phyloP scores from a whole-genome alignment of 2,113 vertebrate genomes.

The Phocoena sinus region DNA sequence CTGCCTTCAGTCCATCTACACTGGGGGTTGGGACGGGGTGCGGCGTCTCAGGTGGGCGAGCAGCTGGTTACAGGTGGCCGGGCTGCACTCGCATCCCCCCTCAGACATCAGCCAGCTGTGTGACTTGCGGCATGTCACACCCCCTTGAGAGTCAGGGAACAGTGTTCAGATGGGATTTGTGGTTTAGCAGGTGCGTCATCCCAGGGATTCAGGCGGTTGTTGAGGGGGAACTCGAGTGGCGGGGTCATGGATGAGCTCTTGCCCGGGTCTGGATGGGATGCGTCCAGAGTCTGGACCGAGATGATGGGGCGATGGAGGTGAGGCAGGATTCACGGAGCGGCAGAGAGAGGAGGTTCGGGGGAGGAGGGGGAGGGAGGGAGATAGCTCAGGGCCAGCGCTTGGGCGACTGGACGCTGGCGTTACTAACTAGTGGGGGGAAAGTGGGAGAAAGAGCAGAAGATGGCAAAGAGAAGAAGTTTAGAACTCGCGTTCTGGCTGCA shows the following conservation, averaged over 20 bases:
- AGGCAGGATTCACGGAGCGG: not conserved
- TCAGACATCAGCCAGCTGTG: not conserved
- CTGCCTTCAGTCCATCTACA: not conserved
- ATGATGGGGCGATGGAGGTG: accelerated
- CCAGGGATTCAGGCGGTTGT: accelerated
- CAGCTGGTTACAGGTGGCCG: not conserved
- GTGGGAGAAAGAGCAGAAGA: too few relatives aligned
- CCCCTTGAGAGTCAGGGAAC: not conserved
- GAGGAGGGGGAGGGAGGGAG: too few relatives aligned
- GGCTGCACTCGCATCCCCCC: not conserved
- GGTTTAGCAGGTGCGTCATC: not conserved
- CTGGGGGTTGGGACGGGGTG: too few relatives aligned
- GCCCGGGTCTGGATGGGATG: too few relatives aligned
- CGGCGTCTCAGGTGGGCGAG: not conserved
- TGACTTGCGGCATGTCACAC: not conserved
- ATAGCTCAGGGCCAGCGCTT: accelerated
- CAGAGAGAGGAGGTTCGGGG: accelerated
- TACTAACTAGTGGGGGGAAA: not conserved
- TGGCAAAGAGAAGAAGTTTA: not conserved
- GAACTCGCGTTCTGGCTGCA: not conserved
- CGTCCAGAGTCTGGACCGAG: accelerated
- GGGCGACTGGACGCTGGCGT: too few relatives aligned
- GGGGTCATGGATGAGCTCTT: not conserved
- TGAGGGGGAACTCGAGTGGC: not conserved
- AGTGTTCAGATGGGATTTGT: accelerated